These are phyloP conservation scores for Argynnis bischoffii DNA, from an alignment of 2,888 invertebrate species.

Conservation along the genomic window DNA sequence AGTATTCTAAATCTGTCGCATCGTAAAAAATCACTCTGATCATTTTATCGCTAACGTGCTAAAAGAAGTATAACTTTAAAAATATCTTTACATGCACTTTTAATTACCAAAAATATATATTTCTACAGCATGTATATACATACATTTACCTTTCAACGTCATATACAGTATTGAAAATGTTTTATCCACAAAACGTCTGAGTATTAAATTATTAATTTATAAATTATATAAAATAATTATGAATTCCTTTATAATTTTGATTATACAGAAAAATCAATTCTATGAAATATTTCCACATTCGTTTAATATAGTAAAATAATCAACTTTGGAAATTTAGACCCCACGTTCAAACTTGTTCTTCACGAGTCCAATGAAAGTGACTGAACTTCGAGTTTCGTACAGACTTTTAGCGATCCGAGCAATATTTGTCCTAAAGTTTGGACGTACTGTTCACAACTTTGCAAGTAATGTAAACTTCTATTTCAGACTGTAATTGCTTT, in stretches of 20 bases:
- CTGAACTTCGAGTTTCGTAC: slow-evolving; percentile 63
- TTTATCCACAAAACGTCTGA: too few species aligned
- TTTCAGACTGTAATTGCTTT: slow-evolving; percentile 37
- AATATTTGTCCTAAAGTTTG: slow-evolving; percentile 56
- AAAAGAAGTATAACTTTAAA: too few species aligned
- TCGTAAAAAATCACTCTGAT: too few species aligned
- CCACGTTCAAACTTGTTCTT: slow-evolving; percentile 55
- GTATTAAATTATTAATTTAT: too few species aligned
- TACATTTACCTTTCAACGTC: too few species aligned
- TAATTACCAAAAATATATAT: too few species aligned
- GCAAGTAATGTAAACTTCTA: slow-evolving; percentile 60
- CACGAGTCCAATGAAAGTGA: slow-evolving; percentile 55
- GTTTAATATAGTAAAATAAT: slow-evolving; percentile 31
- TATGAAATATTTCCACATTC: slow-evolving; percentile 8
- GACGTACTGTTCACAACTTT: slow-evolving; percentile 53
- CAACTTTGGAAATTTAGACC: slow-evolving; percentile 65
- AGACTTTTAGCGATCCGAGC: slow-evolving; percentile 62
- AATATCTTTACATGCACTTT: too few species aligned
- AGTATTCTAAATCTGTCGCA: too few species aligned
- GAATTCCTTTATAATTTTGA: neutral
- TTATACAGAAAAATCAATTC: neutral
- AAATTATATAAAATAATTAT: too few species aligned
- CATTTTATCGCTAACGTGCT: too few species aligned
- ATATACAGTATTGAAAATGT: too few species aligned
- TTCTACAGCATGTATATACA: too few species aligned